Evolutionary conservation across 2,113 vertebrate species (phyloP), one percentile per base, ranked within the genome.

Genomic region (Callipepla squamata): DNA sequence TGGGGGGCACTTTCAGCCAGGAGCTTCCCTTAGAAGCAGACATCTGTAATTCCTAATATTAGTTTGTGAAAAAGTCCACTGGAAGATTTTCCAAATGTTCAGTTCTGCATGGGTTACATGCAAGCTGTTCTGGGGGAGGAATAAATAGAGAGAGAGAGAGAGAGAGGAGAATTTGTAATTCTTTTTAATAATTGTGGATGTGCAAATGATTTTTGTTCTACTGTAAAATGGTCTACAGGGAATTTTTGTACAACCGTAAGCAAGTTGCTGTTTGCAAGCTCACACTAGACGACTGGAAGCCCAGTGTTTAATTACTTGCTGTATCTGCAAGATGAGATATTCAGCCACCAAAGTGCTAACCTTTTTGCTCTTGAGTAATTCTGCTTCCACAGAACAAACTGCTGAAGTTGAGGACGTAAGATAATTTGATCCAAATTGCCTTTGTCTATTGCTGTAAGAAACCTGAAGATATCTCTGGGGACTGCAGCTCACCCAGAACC

Each of bases 221-320:
- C 25, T 44, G 22, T 17, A 50, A 82, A 65, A 66, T 16, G 45
- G 23, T 40, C 66, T 72, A 58, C 3, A 72, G 70, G 69, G 72
- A 80, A 88, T 44, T 65, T 78, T 51, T 86, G 65, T 30, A 61
- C 30, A 45, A 8, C 18, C 40, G 26, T 12, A 47, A n/a, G 34
- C 51, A 87, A 47, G 66, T 36, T 57, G 36, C 18, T 51, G 66
- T 68, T 93, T 62, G 74, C 62, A 47, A 6, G 7, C 45, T 86
- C 48, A 80, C n/a, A 42, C 47, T 6, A 59, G 78, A 74, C 51
- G 51, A 32, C 91, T 86, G 76, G 82, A 87, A 85, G 44, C 13
- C 48, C 61, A 61, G 94, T 44, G 80, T 94, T 91, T 91, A 75
- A 85, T 94, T 96, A 94, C 93, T 48, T 80, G 82, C 79, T 91